Percentiles rank a stretch among this genome's conserved stretches.
Conservation (phyloP, 2,888 invertebrate genomes). For the Tenthredo scrophulariae region DNA sequence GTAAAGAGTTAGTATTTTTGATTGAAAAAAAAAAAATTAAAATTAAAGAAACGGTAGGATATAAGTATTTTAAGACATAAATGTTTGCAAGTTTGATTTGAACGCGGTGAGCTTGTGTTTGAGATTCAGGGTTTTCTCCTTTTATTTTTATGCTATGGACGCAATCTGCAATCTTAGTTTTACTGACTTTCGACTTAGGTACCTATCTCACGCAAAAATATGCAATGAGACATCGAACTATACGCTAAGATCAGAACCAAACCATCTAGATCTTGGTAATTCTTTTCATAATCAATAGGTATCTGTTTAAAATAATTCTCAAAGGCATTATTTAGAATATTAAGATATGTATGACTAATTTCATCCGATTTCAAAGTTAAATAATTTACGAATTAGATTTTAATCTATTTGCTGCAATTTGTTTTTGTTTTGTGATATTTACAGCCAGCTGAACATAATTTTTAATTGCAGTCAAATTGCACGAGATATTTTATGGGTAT, state of each 20-base stretch:
- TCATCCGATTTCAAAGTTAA: conserved; percentile 18
- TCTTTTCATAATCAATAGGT: conserved; percentile 28
- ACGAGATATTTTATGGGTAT: neutral
- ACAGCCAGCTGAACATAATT: neutral
- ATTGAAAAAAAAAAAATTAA: conserved; percentile 2
- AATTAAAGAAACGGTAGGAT: neutral
- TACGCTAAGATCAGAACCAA: neutral
- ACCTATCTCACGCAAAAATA: neutral
- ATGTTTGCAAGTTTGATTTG: neutral
- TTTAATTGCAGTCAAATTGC: conserved; percentile 27
- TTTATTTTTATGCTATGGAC: neutral
- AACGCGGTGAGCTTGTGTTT: neutral
- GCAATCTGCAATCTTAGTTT: conserved; percentile 25
- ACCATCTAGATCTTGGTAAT: conserved; percentile 13
- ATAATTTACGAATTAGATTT: conserved; percentile 28
- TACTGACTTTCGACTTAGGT: neutral
- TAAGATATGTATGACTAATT: conserved; percentile 1
- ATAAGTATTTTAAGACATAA: conserved; percentile 21
- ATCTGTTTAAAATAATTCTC: conserved; percentile 23
- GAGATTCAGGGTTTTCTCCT: neutral
- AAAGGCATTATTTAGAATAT: conserved; percentile 46
- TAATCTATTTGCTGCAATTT: conserved; percentile 38
- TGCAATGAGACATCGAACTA: conserved; percentile 38
- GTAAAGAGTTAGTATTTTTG: neutral
- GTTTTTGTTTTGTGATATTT: conserved; percentile 45